Evolutionary conservation across 2,888 invertebrate species (phyloP).

Genomic region (Uropetala carovei): DNA sequence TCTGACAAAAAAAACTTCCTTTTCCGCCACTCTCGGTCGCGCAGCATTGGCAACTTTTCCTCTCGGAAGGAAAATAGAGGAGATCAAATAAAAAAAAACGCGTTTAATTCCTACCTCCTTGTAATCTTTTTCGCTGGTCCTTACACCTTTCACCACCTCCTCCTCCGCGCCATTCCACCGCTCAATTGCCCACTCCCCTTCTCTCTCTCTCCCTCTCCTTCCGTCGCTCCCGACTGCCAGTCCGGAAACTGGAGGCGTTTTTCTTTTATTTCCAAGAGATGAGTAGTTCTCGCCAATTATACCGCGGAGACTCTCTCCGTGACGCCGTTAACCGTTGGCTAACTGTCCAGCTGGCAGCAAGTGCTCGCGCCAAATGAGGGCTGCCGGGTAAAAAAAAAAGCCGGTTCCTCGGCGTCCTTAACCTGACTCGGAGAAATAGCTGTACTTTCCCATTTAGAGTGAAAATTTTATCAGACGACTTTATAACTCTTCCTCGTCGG

Average conservation of each 20-base stretch:
- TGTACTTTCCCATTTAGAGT: neutral
- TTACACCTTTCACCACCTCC: neutral
- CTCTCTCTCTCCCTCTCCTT: neutral
- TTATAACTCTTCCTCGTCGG: neutral
- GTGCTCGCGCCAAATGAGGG: neutral
- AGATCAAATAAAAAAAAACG: neutral
- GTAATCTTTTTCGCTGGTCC: neutral
- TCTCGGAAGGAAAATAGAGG: neutral
- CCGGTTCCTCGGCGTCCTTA: neutral
- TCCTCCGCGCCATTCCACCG: neutral
- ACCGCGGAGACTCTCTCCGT: neutral
- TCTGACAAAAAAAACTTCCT: neutral
- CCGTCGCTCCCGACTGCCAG: neutral
- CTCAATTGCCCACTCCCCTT: neutral
- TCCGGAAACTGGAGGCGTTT: neutral
- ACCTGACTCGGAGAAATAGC: neutral
- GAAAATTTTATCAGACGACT: neutral
- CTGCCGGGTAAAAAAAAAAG: neutral
- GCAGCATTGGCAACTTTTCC: neutral
- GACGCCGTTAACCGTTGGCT: conserved; percentile 6
- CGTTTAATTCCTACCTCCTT: neutral
- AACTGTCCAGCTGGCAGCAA: neutral
- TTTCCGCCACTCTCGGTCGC: neutral
- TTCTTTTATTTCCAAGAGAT: conserved; percentile 14
- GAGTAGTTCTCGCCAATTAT: conserved; percentile 29